Evolutionary conservation across 23 tunicate species (phyloP).

Genomic region (Oikopleura dioica): DNA sequence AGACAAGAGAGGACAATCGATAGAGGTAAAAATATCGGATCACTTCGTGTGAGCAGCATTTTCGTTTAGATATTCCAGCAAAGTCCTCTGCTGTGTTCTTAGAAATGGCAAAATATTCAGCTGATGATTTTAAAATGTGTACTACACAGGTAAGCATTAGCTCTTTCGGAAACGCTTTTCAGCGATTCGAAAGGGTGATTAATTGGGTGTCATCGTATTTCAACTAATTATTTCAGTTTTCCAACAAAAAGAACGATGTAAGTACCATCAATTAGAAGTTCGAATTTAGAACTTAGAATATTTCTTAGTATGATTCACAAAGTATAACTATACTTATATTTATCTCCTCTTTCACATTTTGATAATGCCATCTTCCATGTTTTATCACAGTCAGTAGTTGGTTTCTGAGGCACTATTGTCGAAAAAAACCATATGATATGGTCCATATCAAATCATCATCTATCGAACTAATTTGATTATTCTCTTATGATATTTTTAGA

Average conservation of each 20-base stretch:
- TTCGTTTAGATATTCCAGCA: not conserved
- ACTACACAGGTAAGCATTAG: not conserved
- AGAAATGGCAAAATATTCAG: constrained; percentile 13
- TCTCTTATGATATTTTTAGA: too few species aligned
- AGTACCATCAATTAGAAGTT: not conserved
- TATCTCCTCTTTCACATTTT: too few species aligned
- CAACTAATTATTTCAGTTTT: not conserved
- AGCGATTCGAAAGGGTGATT: too few species aligned
- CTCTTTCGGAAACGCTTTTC: too few species aligned
- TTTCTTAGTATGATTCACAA: not conserved
- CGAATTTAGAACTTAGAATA: too few species aligned
- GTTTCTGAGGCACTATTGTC: too few species aligned
- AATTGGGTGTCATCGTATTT: not conserved
- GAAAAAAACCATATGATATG: too few species aligned
- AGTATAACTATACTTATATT: not conserved
- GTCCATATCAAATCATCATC: not conserved
- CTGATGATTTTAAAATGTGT: constrained; percentile 3
- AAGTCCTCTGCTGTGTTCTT: not conserved
- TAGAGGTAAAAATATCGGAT: not conserved
- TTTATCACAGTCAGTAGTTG: too few species aligned
- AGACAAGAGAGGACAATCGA: not conserved
- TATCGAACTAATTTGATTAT: not conserved
- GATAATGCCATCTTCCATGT: too few species aligned
- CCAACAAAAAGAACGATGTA: not conserved
- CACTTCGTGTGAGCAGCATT: not conserved